These are phyloP conservation scores for Pipistrellus pygmaeus DNA, from an alignment of 2,797 vertebrate species.

Conservation along the genomic window DNA sequence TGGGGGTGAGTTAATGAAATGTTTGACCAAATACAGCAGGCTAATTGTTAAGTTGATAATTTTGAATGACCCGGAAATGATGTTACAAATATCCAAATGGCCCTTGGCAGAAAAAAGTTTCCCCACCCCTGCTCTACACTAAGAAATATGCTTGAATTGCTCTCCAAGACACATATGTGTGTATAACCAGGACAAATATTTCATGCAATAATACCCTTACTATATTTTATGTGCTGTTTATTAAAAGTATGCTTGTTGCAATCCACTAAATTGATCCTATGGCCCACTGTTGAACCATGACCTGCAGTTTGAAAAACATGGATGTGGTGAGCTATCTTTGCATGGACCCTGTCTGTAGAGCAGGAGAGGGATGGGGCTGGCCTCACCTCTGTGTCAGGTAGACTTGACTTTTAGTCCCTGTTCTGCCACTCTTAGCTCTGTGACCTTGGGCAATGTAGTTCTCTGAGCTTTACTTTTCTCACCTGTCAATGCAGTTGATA, in stretches of 20 bases:
- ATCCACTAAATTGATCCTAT: background rate
- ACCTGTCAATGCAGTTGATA: background rate
- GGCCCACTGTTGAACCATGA: background rate
- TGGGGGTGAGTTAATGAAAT: too few species aligned
- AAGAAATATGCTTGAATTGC: conserved; percentile 27
- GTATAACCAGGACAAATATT: background rate
- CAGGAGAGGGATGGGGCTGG: background rate
- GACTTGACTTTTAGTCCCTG: background rate
- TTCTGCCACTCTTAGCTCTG: background rate
- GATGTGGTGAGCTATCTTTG: background rate
- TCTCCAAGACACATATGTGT: background rate
- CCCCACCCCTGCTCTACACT: background rate
- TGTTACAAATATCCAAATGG: too few species aligned
- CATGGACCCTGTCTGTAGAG: background rate
- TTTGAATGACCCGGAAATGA: too few species aligned
- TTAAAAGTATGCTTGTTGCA: background rate
- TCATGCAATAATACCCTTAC: background rate
- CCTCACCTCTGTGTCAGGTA: background rate
- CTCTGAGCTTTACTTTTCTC: background rate
- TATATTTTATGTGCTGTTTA: background rate
- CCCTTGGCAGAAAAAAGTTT: too few species aligned
- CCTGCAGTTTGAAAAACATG: background rate
- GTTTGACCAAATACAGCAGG: too few species aligned
- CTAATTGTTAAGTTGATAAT: too few species aligned
- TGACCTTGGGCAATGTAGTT: background rate